phyloP scores from a whole-genome alignment of 30 jellyfish, hydroid and myxozoan species.

The Hydra vulgaris region DNA sequence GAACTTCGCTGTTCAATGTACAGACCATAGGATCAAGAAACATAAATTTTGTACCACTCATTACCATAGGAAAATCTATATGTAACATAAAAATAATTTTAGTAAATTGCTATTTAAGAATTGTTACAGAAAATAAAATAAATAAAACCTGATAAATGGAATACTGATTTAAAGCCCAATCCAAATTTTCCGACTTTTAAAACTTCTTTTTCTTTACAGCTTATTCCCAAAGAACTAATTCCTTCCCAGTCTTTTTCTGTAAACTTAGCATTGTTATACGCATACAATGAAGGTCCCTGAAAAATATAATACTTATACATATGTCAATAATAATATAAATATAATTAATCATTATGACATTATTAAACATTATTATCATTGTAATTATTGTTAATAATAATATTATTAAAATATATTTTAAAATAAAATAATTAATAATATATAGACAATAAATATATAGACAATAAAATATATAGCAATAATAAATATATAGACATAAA shows the following conservation, averaged over 20 bases:
- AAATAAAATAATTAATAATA: too few species aligned
- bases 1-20: slow-evolving; percentile 19
- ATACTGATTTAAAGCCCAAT: slow-evolving; percentile 68
- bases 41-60: slow-evolving; percentile 31
- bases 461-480: too few species aligned
- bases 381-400: too few species aligned
- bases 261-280: slow-evolving; percentile 58
- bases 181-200: slow-evolving; percentile 81
- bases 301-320: slow-evolving; percentile 1
- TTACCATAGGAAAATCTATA: slow-evolving; percentile 45
- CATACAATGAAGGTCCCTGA: slow-evolving; percentile 71
- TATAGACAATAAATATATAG: too few species aligned
- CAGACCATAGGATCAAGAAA: slow-evolving; percentile 42
- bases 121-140: too few species aligned
- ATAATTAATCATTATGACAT: too few species aligned
- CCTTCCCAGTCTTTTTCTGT: slow-evolving; percentile 62
- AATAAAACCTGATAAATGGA: slow-evolving; percentile 48
- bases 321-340: too few species aligned
- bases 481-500: too few species aligned
- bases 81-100: not conserved
- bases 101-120: too few species aligned
- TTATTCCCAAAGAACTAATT: slow-evolving; percentile 43
- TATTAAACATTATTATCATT: too few species aligned
- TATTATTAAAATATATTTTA: too few species aligned
- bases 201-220: slow-evolving; percentile 46